Conservation (phyloP, 2,113 vertebrate species). For the Callorhinus ursinus region DNA sequence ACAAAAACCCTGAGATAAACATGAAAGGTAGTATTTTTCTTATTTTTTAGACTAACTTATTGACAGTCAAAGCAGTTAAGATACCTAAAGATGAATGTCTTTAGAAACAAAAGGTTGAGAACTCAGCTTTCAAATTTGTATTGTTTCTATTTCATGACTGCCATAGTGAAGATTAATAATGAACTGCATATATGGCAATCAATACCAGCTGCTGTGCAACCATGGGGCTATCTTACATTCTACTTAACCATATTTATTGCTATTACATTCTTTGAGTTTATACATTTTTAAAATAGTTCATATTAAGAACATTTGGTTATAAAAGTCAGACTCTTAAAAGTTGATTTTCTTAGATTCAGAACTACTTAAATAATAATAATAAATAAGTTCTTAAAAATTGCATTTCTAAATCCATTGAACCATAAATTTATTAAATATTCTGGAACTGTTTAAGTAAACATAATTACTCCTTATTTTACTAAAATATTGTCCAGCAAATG, state of each 20-base stretch:
- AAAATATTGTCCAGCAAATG: slow-evolving; percentile 10
- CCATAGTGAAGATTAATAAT: not conserved
- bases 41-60: not conserved
- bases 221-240: rapidly evolving
- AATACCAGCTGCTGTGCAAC: not conserved
- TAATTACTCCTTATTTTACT: slow-evolving; percentile 17
- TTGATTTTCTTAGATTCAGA: not conserved
- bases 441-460: not conserved
- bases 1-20: not conserved
- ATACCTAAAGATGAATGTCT: not conserved
- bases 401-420: not conserved
- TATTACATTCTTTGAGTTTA: not conserved
- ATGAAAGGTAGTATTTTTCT: not conserved
- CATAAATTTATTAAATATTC: not conserved
- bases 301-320: not conserved
- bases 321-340: not conserved
- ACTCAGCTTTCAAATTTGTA: not conserved
- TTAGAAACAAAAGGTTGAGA: not conserved
- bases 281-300: not conserved
- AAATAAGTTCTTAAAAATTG: not conserved
- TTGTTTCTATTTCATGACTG: not conserved
- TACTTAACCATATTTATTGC: not conserved
- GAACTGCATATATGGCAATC: not conserved
- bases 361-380: not conserved
- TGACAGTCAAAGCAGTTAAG: not conserved